These are phyloP conservation scores for Heteromormyrus szaboi DNA, from an alignment of 2,797 vertebrate genomes.

Conservation along the genomic window DNA sequence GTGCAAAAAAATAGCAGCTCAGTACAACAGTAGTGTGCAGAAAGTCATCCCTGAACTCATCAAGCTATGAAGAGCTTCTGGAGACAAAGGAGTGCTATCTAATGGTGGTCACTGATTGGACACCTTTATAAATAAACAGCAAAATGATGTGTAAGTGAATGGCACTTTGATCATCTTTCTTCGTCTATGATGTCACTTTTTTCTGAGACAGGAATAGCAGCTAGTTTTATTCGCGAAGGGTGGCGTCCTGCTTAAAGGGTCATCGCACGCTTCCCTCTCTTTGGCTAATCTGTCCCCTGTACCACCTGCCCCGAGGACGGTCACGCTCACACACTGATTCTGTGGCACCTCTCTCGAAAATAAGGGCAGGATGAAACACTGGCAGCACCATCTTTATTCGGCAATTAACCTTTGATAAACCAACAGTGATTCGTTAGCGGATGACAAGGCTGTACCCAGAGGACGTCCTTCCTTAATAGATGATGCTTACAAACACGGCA, in stretches of 20 bases:
- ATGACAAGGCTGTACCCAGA: constrained; percentile 61
- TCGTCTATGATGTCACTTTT: not conserved
- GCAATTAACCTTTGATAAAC: constrained; percentile 74
- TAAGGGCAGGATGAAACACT: constrained; percentile 64
- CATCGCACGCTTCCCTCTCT: not conserved
- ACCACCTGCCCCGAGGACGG: not conserved
- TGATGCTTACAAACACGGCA: constrained; percentile 48
- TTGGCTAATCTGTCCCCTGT: not conserved
- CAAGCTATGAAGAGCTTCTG: not conserved
- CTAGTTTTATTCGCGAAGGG: not conserved
- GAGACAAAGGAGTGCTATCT: not conserved
- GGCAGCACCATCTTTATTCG: constrained; percentile 58
- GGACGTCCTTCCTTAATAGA: constrained; percentile 62
- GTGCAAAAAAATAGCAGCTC: not conserved
- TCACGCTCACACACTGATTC: not conserved
- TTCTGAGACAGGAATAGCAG: not conserved
- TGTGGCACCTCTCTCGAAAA: not conserved
- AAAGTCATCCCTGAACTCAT: not conserved
- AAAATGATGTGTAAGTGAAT: not conserved
- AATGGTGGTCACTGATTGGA: not conserved
- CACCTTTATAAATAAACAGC: not conserved
- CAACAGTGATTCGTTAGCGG: constrained; percentile 66
- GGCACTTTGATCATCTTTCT: not conserved
- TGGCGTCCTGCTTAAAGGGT: not conserved
- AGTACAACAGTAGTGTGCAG: not conserved